Base-by-base conservation (phyloP, 2,113 vertebrate genomes). In the Melanostigma gelatinosum region DNA sequence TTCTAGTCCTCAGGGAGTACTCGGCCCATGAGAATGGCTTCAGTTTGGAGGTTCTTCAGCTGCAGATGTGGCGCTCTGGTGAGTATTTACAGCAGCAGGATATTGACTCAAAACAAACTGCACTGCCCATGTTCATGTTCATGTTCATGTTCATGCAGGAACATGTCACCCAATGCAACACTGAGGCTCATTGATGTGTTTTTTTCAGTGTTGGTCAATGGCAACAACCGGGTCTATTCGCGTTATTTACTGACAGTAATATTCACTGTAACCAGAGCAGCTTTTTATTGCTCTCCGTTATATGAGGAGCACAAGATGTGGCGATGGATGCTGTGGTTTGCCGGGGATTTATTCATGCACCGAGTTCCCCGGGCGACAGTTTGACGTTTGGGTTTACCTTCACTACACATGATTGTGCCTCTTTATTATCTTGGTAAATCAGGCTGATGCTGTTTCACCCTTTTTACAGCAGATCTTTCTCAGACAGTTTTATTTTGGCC, bases 341-440 rank as follows among this genome's bases (percentile, higher is more conserved):
- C 18, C 13, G 18, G 68, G 16, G 42, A 72, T 61, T 66, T 50
- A 67, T 67, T 58, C 29, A 11, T 15, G 50, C 9, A 11, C 24
- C 20, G 6, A 22, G 18, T 52, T 75, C 48, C 40, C 58, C 13
- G 22, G 6, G 38, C n/a, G 18, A n/a, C 13, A 20, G 8, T 22
- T 42, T 50, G 11, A 52, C 52, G 54, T 22, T 52, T 6, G 5
- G 6, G 38, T 64, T 65, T 50, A 16, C 44, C 64, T 66, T 69
- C 36, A 58, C 67, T 40, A 66, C 54, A 20, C 65, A n/a, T 24
- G 44, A 55, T 6, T 20, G 10, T 52, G 24, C 27, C 24, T 75
- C 10, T 79, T 64, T 65, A 69, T 69, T 69, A 22, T 57, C 38
- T 42, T 60, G 4, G 6, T 75, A 63, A 79, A 75, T 79, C 67